Conservation (phyloP, 2,888 invertebrate species). For the Spodoptera littoralis region DNA sequence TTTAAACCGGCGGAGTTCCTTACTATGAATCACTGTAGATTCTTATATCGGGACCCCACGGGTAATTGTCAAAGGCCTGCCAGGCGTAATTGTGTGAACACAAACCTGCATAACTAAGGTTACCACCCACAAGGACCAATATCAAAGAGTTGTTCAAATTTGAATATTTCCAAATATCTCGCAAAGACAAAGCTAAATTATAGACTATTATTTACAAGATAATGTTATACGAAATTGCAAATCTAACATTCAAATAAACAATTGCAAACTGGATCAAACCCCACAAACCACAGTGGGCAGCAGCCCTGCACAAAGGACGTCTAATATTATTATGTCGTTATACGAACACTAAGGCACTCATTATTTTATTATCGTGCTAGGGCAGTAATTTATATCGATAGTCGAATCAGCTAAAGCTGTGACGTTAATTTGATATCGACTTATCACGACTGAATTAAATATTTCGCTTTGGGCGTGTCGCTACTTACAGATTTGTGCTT, state of each 20-base stretch:
- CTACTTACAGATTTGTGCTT: conserved; percentile 48
- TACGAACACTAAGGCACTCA: conserved; percentile 65
- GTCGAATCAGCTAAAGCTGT: conserved; percentile 64
- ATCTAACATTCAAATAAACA: conserved; percentile 34
- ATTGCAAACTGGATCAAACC: conserved; percentile 12
- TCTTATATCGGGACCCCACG: conserved; percentile 36
- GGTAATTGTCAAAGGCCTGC: conserved; percentile 53
- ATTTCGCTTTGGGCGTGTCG: conserved; percentile 66
- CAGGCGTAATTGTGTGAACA: conserved; percentile 67
- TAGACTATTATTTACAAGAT: conserved; percentile 35
- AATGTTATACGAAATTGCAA: conserved; percentile 14
- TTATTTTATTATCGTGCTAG: conserved; percentile 78
- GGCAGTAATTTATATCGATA: conserved; percentile 71
- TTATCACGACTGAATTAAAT: conserved; percentile 75
- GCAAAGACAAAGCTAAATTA: conserved; percentile 31
- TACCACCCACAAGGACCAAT: conserved; percentile 32
- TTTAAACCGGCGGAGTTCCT: conserved; percentile 9
- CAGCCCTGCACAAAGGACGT: conserved; percentile 41
- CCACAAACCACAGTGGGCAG: conserved; percentile 19
- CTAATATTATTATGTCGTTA: conserved; percentile 69
- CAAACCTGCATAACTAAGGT: conserved; percentile 29
- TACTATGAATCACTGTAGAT: conserved; percentile 46
- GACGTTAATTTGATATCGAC: conserved; percentile 76
- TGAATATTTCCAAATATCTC: conserved; percentile 37
- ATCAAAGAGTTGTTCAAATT: conserved; percentile 15